Conservation (phyloP, 2,797 vertebrate species). For the Acanthornis magna region DNA sequence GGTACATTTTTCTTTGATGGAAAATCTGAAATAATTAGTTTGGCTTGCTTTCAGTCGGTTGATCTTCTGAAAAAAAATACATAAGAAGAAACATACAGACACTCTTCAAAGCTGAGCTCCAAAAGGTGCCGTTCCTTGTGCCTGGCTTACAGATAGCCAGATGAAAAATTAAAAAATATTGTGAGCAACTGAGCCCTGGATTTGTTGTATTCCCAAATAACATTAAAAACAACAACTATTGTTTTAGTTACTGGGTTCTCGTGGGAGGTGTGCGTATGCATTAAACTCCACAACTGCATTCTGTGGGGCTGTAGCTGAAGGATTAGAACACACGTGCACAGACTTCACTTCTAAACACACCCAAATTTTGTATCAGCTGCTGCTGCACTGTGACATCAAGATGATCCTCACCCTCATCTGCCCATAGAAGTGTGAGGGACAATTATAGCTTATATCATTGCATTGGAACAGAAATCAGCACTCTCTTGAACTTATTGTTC, state of each 20-base stretch:
- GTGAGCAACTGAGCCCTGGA: neutral
- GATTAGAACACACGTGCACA: neutral
- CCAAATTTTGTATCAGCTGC: slow-evolving; percentile 32
- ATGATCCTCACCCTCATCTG: neutral
- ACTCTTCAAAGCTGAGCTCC: neutral
- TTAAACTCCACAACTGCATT: neutral
- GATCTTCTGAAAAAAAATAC: neutral
- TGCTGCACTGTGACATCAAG: neutral
- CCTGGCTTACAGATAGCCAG: neutral
- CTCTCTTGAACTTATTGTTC: neutral
- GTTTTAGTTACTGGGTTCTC: slow-evolving; percentile 17
- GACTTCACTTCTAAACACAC: neutral
- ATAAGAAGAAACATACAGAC: neutral
- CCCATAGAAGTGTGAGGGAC: neutral
- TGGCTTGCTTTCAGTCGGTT: neutral
- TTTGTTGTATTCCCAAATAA: neutral
- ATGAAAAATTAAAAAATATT: neutral
- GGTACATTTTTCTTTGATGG: neutral
- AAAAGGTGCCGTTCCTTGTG: neutral
- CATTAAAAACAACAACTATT: neutral
- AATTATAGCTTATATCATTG: neutral
- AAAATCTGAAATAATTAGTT: neutral
- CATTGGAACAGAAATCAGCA: neutral
- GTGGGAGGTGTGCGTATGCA: neutral
- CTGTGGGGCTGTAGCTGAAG: neutral